Evolutionary conservation across 1,140 invertebrate species (phyloP).

Genomic region (Drosophila quadrilineata): DNA sequence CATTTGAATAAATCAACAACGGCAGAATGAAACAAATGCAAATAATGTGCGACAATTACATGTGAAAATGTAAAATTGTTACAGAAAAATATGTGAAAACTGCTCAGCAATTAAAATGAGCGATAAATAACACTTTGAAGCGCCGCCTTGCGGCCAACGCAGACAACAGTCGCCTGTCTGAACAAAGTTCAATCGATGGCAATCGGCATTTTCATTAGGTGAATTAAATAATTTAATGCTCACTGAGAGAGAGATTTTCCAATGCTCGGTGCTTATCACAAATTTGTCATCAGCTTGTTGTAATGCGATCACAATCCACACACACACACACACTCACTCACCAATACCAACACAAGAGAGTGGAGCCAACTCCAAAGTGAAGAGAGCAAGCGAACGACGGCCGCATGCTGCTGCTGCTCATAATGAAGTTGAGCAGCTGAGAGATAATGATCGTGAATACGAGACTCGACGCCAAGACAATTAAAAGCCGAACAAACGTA

Average conservation of each 20-base stretch:
- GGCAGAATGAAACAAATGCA: constrained; percentile 29
- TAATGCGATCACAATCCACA: constrained; percentile 40
- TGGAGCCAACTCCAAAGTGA: too few relatives aligned
- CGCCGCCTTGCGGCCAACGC: constrained; percentile 26
- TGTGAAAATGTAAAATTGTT: constrained; percentile 13
- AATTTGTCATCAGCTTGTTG: constrained; percentile 72
- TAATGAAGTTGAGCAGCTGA: constrained; percentile 61
- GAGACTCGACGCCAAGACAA: constrained; percentile 59
- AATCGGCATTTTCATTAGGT: constrained; percentile 43
- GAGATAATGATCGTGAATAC: constrained; percentile 41
- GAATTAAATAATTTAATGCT: constrained; percentile 56
- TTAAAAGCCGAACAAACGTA: constrained; percentile 38
- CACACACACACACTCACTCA: not conserved
- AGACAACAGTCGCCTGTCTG: constrained; percentile 8
- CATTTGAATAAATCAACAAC: constrained; percentile 51
- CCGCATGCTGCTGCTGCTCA: constrained; percentile 62
- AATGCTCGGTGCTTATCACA: constrained; percentile 66
- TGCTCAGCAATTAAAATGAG: not conserved
- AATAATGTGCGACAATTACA: constrained; percentile 48
- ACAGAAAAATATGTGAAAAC: constrained; percentile 20
- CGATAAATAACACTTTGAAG: constrained; percentile 52
- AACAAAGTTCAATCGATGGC: constrained; percentile 31
- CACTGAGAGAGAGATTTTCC: constrained; percentile 53
- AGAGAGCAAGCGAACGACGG: constrained; percentile 17
- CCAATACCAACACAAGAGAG: not conserved